Evolutionary conservation across 2,113 vertebrate genomes (phyloP).

Genomic region (Puntigrus tetrazona): DNA sequence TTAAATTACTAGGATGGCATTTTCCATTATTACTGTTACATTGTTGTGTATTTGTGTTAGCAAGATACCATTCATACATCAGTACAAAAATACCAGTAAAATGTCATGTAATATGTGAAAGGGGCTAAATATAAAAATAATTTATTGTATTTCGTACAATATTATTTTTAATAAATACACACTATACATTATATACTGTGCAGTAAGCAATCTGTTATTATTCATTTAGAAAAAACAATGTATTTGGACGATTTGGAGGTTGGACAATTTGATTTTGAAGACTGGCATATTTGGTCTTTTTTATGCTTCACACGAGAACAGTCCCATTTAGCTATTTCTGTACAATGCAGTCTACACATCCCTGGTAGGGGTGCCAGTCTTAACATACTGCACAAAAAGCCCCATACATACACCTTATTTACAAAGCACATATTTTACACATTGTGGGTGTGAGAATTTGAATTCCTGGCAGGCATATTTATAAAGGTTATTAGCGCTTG

Average conservation of each 20-base stretch:
- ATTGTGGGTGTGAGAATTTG: slow-evolving; percentile 69
- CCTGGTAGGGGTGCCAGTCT: neutral
- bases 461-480: slow-evolving; percentile 77
- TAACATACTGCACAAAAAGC: neutral
- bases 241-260: no score
- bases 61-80: no score
- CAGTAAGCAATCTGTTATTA: no score
- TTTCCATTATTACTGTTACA: neutral
- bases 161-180: neutral
- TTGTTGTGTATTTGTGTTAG: no score
- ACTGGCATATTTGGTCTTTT: neutral
- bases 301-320: neutral
- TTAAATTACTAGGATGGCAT: neutral
- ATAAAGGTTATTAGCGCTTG: slow-evolving; percentile 80
- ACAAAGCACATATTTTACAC: slow-evolving; percentile 67
- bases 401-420: slow-evolving; percentile 54
- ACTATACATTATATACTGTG: neutral
- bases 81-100: neutral
- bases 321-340: neutral
- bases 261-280: neutral
- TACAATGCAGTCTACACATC: neutral
- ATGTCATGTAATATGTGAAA: neutral
- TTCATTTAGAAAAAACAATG: neutral
- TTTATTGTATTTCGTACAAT: neutral
- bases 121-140: neutral